Percentiles rank a stretch among this genome's conserved stretches.
phyloP scores from a whole-genome alignment of 2,797 vertebrate genomes.

The Neosilurus hyrtlii region DNA sequence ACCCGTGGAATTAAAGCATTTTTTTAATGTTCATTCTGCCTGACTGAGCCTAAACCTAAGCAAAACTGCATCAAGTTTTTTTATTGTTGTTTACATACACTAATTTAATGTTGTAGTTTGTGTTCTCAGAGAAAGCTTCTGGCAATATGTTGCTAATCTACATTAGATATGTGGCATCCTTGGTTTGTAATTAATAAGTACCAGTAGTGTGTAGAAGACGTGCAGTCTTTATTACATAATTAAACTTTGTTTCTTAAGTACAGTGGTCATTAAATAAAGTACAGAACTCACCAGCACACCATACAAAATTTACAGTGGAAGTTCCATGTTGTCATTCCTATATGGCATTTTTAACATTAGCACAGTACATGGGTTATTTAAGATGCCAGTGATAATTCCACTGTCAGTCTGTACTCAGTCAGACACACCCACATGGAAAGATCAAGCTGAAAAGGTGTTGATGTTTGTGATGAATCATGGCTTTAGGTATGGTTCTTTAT shows the following conservation, averaged over 20 bases:
- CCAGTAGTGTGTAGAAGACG: not conserved
- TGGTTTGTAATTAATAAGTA: not conserved
- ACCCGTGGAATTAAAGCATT: not conserved
- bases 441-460: not conserved
- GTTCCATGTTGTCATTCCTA: not conserved
- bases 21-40: not conserved
- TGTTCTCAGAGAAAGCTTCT: not conserved
- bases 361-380: not conserved
- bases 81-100: not conserved
- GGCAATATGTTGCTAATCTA: not conserved
- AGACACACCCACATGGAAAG: not conserved
- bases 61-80: not conserved
- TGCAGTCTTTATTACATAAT: too few species aligned
- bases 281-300: not conserved
- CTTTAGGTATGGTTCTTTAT: not conserved
- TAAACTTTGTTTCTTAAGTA: not conserved
- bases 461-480: not conserved
- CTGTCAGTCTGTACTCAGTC: not conserved
- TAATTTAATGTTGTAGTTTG: not conserved
- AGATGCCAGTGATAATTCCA: too few species aligned
- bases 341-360: not conserved
- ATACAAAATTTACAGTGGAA: not conserved
- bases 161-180: not conserved
- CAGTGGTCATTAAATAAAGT: not conserved
- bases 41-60: not conserved